Percentiles rank a stretch among this genome's conserved stretches.
These are phyloP conservation scores for Narcine bancroftii DNA, from an alignment of 2,113 vertebrate species.

Conservation along the genomic window DNA sequence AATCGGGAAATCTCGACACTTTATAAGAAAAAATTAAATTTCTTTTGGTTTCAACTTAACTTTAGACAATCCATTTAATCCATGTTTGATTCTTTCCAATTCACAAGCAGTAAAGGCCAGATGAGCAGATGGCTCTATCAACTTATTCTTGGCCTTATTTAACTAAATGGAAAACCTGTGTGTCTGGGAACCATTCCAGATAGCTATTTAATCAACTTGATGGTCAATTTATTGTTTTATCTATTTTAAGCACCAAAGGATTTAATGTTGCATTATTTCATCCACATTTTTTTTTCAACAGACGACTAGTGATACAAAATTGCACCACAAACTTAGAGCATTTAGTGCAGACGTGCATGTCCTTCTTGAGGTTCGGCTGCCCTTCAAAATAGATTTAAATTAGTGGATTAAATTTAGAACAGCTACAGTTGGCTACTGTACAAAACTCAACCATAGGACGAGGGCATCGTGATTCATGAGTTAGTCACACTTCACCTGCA, in stretches of 20 bases:
- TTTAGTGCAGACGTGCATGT: not conserved
- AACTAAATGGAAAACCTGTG: not conserved
- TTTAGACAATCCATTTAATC: not conserved
- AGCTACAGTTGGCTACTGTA: not conserved
- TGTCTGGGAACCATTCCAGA: not conserved
- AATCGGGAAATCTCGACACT: not conserved
- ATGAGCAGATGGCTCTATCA: not conserved
- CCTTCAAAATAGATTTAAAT: not conserved
- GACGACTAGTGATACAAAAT: not conserved
- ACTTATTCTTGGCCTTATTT: not conserved
- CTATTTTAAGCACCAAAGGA: not conserved
- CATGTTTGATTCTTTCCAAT: not conserved
- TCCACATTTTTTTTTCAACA: not conserved
- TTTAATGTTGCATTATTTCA: not conserved
- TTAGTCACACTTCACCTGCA: not conserved
- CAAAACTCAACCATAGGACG: not conserved
- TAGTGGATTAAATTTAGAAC: not conserved
- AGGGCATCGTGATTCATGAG: not conserved
- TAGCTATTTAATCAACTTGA: conserved; percentile 2
- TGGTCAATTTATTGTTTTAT: not conserved
- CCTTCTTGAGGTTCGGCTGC: not conserved
- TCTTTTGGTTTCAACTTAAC: not conserved
- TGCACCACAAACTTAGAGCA: not conserved
- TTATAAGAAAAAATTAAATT: not conserved
- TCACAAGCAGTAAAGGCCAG: not conserved